phyloP scores from a whole-genome alignment of 2,113 vertebrate genomes.

The Motacilla tschutschensis region DNA sequence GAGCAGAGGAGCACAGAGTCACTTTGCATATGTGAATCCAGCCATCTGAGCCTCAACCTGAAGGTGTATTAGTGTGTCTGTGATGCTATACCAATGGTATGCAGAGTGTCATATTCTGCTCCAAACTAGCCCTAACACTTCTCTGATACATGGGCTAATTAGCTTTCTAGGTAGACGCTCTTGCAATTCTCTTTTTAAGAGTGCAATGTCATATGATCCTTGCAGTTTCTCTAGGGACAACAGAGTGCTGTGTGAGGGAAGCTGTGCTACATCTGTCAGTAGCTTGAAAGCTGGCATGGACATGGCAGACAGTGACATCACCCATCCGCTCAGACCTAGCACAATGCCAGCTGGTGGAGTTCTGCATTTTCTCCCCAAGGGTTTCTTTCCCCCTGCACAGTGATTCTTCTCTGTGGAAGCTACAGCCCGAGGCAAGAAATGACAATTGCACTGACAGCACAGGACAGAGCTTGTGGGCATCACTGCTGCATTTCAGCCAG shows the following conservation, averaged over 20 bases:
- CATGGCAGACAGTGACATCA: neutral
- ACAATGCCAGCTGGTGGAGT: neutral
- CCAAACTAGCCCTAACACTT: neutral
- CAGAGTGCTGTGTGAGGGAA: neutral
- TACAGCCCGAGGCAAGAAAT: neutral
- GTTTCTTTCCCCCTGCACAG: neutral
- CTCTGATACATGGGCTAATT: neutral
- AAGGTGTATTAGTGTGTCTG: neutral
- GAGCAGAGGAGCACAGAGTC: neutral
- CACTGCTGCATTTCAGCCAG: neutral
- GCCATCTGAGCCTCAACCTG: neutral
- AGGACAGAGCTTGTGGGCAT: neutral
- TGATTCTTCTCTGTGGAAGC: accelerated
- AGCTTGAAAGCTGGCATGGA: neutral
- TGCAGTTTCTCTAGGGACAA: neutral
- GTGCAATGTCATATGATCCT: neutral
- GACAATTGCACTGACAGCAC: neutral
- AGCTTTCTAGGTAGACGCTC: neutral
- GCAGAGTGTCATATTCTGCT: neutral
- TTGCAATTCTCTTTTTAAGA: neutral
- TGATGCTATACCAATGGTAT: neutral
- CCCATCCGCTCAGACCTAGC: accelerated
- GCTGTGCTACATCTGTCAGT: neutral
- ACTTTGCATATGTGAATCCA: neutral
- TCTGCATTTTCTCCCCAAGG: neutral